A percentile compares a stretch with the other conserved stretches of the same genome.
Conservation (phyloP, 2,113 vertebrate genomes). For the Phalacrocorax pelagicus region DNA sequence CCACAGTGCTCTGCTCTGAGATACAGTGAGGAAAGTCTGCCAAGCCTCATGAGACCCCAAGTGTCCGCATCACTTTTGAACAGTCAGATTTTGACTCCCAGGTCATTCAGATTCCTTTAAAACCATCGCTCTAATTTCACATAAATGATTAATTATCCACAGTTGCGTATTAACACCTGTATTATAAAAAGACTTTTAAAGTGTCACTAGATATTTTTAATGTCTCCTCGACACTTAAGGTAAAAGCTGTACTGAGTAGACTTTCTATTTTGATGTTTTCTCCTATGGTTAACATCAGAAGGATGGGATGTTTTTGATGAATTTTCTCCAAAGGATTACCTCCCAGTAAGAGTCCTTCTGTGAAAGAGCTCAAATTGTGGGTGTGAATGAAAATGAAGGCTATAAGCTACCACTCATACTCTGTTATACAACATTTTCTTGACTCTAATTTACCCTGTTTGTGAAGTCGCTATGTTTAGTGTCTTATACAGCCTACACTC, state of each 20-base stretch:
- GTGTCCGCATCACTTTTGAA: background rate
- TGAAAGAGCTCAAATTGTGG: conserved; percentile 35
- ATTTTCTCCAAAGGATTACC: conserved; percentile 14
- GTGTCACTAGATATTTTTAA: conserved; percentile 7
- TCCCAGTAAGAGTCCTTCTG: conserved; percentile 14
- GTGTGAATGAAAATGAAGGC: conserved; percentile 51
- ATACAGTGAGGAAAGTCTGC: background rate
- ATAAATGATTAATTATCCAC: background rate
- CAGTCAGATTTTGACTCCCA: background rate
- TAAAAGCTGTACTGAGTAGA: background rate
- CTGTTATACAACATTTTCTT: conserved; percentile 64
- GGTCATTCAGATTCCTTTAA: background rate
- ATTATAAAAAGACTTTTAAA: background rate
- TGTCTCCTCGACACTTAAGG: background rate
- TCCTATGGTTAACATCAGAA: conserved; percentile 9
- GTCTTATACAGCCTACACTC: conserved; percentile 51
- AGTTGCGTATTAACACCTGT: background rate
- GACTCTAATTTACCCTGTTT: conserved; percentile 58
- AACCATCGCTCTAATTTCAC: background rate
- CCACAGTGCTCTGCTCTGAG: background rate
- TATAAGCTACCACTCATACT: conserved; percentile 13
- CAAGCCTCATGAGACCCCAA: background rate
- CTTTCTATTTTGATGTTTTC: conserved; percentile 2
- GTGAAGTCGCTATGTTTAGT: conserved; percentile 44
- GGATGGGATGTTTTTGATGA: background rate